Evolutionary conservation across 2,113 vertebrate species (phyloP).

Genomic region (Dicrurus megarhynchus): DNA sequence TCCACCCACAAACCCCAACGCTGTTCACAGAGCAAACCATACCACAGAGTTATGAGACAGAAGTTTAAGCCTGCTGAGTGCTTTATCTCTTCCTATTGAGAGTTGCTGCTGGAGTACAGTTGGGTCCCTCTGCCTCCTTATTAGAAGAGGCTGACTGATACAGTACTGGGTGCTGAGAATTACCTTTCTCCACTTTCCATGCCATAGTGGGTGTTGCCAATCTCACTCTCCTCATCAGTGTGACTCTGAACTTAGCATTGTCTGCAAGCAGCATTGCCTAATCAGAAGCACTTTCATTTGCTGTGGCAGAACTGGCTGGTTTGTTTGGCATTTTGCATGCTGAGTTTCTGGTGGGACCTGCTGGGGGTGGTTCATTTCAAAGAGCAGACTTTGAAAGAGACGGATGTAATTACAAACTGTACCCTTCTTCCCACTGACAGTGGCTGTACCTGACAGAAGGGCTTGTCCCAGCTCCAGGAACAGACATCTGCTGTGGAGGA

Average conservation of each 20-base stretch:
- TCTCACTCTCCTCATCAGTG: accelerated
- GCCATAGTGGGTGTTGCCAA: neutral
- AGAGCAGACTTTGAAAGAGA: neutral
- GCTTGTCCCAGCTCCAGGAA: neutral
- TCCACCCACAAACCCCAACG: neutral
- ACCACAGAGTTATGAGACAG: neutral
- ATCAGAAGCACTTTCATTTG: neutral
- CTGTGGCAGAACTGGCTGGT: neutral
- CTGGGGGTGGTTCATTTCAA: neutral
- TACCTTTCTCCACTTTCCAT: neutral
- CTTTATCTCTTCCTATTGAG: neutral
- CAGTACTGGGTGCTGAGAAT: neutral
- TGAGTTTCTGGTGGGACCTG: neutral
- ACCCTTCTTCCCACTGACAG: neutral
- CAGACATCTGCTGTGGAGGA: neutral
- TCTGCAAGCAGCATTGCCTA: neutral
- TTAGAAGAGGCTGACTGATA: neutral
- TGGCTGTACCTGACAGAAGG: neutral
- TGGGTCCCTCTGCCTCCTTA: neutral
- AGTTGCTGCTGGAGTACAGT: neutral
- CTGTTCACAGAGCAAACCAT: neutral
- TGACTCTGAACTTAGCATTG: neutral
- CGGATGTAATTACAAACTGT: neutral
- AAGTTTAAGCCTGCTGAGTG: neutral
- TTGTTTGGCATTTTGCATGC: neutral